Evolutionary conservation across 2,797 vertebrate genomes (phyloP), one percentile per base, ranked within the genome.

Genomic region (Peromyscus aztecus): DNA sequence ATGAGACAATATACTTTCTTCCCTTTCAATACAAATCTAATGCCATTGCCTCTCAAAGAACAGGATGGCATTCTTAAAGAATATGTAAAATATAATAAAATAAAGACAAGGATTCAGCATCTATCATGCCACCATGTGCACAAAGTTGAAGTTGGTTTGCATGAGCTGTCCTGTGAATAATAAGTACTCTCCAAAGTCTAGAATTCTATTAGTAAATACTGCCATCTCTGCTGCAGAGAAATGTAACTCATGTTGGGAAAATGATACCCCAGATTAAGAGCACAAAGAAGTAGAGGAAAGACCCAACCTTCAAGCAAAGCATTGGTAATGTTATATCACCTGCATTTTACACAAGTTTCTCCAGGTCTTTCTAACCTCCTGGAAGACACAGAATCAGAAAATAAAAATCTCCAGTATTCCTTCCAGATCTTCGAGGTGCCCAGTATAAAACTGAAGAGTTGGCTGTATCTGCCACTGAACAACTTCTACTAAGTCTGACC

Each of bases 131-230:
- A 81, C 27, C 27, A 40, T 37, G 10, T 34, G 4, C 31, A 67
- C 69, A 75, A 78, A 90, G 89, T 85, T 90, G 61, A 81, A 55
- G 21, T n/a, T 85, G 81, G 37, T 89, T 63, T 78, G 55, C 77
- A 75, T 84, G 82, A 93, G 81, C 75, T 96, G 52, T 80, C 61
- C 0, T 83, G 49, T 46, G 82, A 65, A 19, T 24, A 90, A 65
- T 16, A 76, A 84, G 80, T 23, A 80, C 34, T 23, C 29, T 27
- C 61, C 63, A 94, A 82, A 91, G 89, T 91, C 86, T 93, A 89
- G 78, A 96, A 90, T 40, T 85, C 52, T 69, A 43, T 52, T 78
- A 55, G 46, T 40, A 87, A 95, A 34, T 61, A 61, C 23, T 77
- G 65, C n/a, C 80, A 91, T 55, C 46, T 94, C 75, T 91, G 11